Percentiles rank a stretch among this genome's conserved stretches.
Conservation (phyloP, 2,797 vertebrate genomes). For the Molothrus ater region DNA sequence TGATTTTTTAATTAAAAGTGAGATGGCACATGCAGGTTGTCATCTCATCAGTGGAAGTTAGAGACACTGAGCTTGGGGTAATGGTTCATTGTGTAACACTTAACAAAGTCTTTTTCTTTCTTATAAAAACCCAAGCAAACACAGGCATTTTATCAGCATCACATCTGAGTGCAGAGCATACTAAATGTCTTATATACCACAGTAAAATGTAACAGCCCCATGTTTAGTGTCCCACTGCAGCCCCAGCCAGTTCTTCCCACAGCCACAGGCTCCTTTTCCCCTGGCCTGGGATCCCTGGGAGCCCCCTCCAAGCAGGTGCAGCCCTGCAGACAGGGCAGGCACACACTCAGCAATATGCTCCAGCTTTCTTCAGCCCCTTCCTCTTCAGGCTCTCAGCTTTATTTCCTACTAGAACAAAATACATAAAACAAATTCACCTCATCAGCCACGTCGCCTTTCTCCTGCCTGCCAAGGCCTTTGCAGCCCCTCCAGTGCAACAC, state of each 20-base stretch:
- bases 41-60: not conserved
- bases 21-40: not conserved
- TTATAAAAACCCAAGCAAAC: not conserved
- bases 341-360: not conserved
- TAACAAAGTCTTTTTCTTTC: not conserved
- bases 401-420: conserved; percentile 11
- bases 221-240: not conserved
- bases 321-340: not conserved
- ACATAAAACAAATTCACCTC: conserved; percentile 12
- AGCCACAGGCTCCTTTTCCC: not conserved
- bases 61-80: not conserved
- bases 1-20: conserved; percentile 22
- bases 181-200: not conserved
- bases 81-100: not conserved
- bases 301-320: not conserved
- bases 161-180: not conserved
- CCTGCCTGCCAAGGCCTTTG: not conserved
- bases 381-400: not conserved
- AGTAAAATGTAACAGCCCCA: not conserved
- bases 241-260: not conserved
- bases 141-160: not conserved
- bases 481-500: conserved; percentile 1
- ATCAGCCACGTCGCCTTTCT: not conserved
- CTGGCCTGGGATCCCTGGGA: not conserved
- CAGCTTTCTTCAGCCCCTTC: not conserved